phyloP scores from a whole-genome alignment of 2,797 vertebrate genomes.

The Taeniopygia guttata region DNA sequence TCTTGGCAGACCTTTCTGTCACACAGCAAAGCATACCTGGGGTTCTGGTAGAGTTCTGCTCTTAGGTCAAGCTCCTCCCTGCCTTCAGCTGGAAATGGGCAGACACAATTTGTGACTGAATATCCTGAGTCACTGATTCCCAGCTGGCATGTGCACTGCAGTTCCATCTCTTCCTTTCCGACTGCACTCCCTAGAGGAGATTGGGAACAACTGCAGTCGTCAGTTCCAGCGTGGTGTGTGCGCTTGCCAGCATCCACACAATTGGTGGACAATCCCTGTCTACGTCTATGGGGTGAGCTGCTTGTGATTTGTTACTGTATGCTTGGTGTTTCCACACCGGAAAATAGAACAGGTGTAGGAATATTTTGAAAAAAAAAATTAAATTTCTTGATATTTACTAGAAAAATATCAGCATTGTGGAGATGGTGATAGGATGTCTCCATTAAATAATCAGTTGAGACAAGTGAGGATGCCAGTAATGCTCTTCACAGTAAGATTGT shows the following conservation, averaged over 20 bases:
- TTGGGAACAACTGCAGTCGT: conserved; percentile 35
- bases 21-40: not conserved
- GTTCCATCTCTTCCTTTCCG: conserved; percentile 45
- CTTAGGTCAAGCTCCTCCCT: not conserved
- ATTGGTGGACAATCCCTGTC: not conserved
- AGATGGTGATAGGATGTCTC: not conserved
- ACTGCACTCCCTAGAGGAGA: conserved; percentile 68
- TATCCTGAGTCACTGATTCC: conserved; percentile 59
- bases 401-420: not conserved
- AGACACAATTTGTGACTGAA: conserved; percentile 34
- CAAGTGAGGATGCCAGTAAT: not conserved
- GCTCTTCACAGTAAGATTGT: not conserved
- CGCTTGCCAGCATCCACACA: not conserved
- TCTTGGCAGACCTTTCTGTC: not conserved
- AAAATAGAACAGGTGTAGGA: not conserved
- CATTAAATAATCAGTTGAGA: not conserved
- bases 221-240: not conserved
- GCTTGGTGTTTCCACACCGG: not conserved
- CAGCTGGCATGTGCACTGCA: conserved; percentile 28
- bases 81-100: not conserved
- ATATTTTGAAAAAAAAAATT: not conserved
- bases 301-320: conserved; percentile 12
- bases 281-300: conserved; percentile 25
- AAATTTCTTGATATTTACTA: not conserved
- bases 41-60: not conserved